Base-by-base conservation (phyloP, 35 echinoderm and acorn worm genomes). In the Patiria miniata region DNA sequence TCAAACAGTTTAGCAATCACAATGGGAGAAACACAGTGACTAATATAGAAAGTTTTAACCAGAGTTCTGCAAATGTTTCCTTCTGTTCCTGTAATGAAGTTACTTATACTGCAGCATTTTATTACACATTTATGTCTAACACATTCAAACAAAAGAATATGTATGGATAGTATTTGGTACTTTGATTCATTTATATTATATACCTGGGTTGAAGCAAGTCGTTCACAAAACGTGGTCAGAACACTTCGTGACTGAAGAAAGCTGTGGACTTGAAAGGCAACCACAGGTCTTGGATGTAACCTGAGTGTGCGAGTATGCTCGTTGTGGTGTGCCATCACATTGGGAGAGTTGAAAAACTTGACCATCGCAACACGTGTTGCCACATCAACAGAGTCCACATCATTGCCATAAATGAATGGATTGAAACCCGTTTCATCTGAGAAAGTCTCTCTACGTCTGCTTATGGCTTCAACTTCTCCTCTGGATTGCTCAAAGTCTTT, bases 371-470 rank as follows among this genome's bases (percentile, higher is more conserved):
- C 91, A 32, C 95, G 85, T 12, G 95, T 97, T 14, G 95, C 95
- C n/a, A 97, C 91, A 52, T 97, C 95, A 9, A 97, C 95, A 19
- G 95, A 93, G 54, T 93, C 95, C 21, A 97, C 95, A 73, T 97
- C 95, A 40, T 91, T 97, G 23, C 91, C 95, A 53, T 88, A 97
- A 81, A 97, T 93, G 82, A 93, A 93, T 14, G 89, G 88, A 47
- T 91, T 91, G 89, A 93, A 94, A 28, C 81, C 85, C 14, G 82
- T 94, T 26, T 97, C 92, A 38, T 59, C 76, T 33, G 79, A 56
- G 36, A 89, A 78, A 2, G 61, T 61, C 52, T 91, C 89, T 28
- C 84, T 44, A 12, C 90, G 80, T n/a, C 87, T 44, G 38, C 77
- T 92, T 39, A 89, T 92, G 44, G 94, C 86, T 86, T 96, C 90